phyloP scores from a whole-genome alignment of 2,797 vertebrate genomes.

The Arctocebus calabarensis region DNA sequence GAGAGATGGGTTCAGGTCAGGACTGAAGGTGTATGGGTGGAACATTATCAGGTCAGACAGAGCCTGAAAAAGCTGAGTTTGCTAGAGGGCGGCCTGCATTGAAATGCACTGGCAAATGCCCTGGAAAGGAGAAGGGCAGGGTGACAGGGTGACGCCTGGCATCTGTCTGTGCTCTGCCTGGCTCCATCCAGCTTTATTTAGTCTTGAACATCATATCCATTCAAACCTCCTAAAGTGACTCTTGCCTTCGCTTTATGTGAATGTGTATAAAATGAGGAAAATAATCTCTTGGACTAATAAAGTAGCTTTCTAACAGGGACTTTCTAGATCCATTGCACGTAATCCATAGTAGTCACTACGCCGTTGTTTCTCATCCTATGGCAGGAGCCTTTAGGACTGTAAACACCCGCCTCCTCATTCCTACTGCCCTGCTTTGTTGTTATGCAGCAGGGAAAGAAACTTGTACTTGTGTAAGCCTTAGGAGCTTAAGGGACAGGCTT shows the following conservation, averaged over 20 bases:
- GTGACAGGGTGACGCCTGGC: neutral
- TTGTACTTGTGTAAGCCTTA: neutral
- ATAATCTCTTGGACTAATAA: slow-evolving; percentile 49
- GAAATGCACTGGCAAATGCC: neutral
- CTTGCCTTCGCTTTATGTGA: slow-evolving; percentile 67
- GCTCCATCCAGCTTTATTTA: neutral
- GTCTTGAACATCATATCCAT: slow-evolving; percentile 43
- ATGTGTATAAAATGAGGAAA: slow-evolving; percentile 54
- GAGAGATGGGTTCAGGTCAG: neutral
- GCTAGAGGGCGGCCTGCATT: neutral
- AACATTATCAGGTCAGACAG: neutral
- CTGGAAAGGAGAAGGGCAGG: neutral
- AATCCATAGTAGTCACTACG: slow-evolving; percentile 17
- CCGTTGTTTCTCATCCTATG: slow-evolving; percentile 2
- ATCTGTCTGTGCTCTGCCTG: neutral
- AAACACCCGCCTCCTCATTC: neutral
- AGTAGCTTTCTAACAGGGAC: slow-evolving; percentile 37
- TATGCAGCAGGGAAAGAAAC: neutral
- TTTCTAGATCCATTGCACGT: slow-evolving; percentile 44
- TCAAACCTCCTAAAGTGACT: slow-evolving; percentile 56
- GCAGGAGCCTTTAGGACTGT: neutral
- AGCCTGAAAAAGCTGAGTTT: slow-evolving; percentile 1
- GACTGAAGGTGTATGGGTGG: neutral
- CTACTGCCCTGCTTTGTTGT: neutral
- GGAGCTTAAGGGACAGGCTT: neutral